Base-by-base conservation (phyloP, 2,113 vertebrate genomes). In the Salvelinus sp. region DNA sequence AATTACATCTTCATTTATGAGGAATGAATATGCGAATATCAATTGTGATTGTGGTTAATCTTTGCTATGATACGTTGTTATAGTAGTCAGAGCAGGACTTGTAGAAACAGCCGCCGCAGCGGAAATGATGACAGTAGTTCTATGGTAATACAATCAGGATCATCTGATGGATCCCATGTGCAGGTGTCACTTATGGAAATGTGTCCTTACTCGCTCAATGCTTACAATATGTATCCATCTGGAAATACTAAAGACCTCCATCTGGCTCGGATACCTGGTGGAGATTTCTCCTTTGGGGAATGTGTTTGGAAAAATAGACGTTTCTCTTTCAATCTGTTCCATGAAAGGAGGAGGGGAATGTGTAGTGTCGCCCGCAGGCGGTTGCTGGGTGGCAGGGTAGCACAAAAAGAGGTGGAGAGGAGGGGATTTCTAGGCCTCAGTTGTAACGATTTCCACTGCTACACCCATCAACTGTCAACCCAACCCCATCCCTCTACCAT, bases 271-370 rank as follows among this genome's bases (percentile, higher is more conserved):
- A 38, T 67, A 33, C 23, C 58, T 20, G 65, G 18, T 67, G 18
- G 65, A 38, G 14, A 18, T 38, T 47, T 22, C 9, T 7, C 44
- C 28, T 38, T 65, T 67, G 44, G 62, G 63, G 38, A 25, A 28
- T 69, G 16, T 16, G 30, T 57, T 44, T 47, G 62, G 28, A 20
- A 71, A 60, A n/a, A 27, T 5, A 30, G 10, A 73, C 6, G 30
- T 73, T 63, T 30, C 38, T 27, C 38, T 12, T 71, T 74, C 60
- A 38, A 27, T 67, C 65, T 3, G 27, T 67, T 67, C 30, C 14
- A 1, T 28, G 23, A 75, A 70, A n/a, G 74, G 64, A 70, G 38
- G 38, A 44, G 48, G 44, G 20, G 73, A 70, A 79, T 58, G 25
- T 67, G 38, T 10, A 44, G 38, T 44, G 64, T 50, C 50, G 68